Evolutionary conservation across 1,140 invertebrate species (phyloP), one percentile per base, ranked within the genome.

Genomic region (Arion vulgaris): DNA sequence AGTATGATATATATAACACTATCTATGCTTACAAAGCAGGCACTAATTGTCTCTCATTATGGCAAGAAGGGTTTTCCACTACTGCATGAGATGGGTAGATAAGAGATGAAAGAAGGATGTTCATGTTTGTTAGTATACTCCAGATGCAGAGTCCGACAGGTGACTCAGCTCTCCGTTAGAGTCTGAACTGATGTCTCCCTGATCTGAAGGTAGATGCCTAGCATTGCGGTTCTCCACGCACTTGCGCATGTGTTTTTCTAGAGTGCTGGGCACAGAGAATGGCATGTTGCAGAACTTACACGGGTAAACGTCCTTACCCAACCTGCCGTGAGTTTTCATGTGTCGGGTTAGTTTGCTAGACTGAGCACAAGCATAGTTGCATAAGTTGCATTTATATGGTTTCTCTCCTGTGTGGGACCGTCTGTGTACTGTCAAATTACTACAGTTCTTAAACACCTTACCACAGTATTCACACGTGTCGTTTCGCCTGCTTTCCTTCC

Each of bases 241-340:
- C 93, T 99, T 99, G 32, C 99, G 94, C 98, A 99, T 99, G 93
- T 99, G 99, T 92, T 99, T 99, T 93, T 99, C 99, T 41, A 99
- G 94, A 0, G 99, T 99, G 72, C 97, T 99, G 28, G 99, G 97
- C 32, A 99, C 98, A 4, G 98, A 99, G 94, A 99, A 99, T 13
- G 99, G 99, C 98, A 99, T 99, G 90, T 98, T 96, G 93, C 99
- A 99, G 92, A 99, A 99, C 51, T 98, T 95, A 93, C 99, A 99
- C 71, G 97, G 95, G 91, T 98, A 99, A 91, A 99, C 98, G 92
- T 93, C 93, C 85, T 99, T 99, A 51, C 98, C 99, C 53, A 98
- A 95, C 84, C 98, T 94, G 0, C 99, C 99, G 93, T 99, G 99
- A 0, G 99, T 99, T 91, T 99, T 99, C 99, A 99, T 99, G 93